A percentile compares a stretch with the other conserved stretches of the same genome.
phyloP scores from a whole-genome alignment of 2,888 invertebrate species.

The Mystacides longicornis region DNA sequence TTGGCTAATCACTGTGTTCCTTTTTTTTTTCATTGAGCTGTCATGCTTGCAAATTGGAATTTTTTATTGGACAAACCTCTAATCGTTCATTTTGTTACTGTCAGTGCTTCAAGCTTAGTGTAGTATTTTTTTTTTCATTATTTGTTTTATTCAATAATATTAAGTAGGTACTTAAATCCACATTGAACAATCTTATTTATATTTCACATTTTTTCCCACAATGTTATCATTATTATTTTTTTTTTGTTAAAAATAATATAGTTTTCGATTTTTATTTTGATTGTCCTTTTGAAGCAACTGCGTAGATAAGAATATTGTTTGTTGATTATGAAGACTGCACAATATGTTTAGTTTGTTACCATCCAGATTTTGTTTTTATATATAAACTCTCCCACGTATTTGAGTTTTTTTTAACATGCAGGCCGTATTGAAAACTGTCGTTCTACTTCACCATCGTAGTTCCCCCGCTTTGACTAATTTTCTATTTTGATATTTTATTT shows the following conservation, averaged over 20 bases:
- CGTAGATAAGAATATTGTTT: constrained; percentile 17
- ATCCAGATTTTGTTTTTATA: too few species aligned
- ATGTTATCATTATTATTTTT: constrained; percentile 15
- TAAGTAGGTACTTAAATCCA: too few species aligned
- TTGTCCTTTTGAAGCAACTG: constrained; percentile 22
- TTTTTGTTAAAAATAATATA: constrained; percentile 8
- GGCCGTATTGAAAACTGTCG: neutral
- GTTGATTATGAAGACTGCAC: constrained; percentile 23
- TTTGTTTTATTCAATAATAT: constrained; percentile 17
- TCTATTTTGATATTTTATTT: constrained; percentile 51
- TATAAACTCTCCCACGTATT: too few species aligned
- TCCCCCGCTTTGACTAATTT: constrained; percentile 45
- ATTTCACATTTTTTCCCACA: constrained; percentile 19
- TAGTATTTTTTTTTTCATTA: constrained; percentile 21
- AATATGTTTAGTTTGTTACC: too few species aligned
- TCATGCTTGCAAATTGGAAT: constrained; percentile 27
- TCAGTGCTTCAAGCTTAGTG: constrained; percentile 24
- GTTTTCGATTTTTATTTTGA: constrained; percentile 12
- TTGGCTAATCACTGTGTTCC: constrained; percentile 12
- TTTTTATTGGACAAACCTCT: constrained; percentile 13
- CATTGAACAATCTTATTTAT: constrained; percentile 6
- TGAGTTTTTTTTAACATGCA: neutral
- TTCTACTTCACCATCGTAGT: constrained; percentile 1
- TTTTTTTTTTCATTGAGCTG: constrained; percentile 26
- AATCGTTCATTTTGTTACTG: constrained; percentile 15